Base-by-base conservation (phyloP, 2,113 vertebrate species). In the Leucosticte australis region DNA sequence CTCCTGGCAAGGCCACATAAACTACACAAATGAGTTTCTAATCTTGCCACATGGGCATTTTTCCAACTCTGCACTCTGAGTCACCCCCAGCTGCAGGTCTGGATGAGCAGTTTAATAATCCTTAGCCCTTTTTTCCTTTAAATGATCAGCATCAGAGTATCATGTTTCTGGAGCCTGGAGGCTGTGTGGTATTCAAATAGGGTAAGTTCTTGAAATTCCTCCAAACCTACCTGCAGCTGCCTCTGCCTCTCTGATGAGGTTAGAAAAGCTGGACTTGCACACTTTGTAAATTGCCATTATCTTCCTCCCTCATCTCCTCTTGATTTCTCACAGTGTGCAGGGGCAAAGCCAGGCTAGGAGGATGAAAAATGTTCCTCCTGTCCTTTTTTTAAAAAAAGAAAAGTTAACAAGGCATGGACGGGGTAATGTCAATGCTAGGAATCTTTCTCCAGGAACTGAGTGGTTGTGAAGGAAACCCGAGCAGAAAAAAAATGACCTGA, bases 21-120 rank as follows among this genome's bases (percentile, higher is more conserved):
- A 97, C 97, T 96, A 95, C 93, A 92, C 80, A 93, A 96, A 96
- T 95, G 96, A 97, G 95, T 97, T 97, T 97, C 97, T 97, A 97
- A 96, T 97, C 96, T 97, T 90, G 96, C 95, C 97, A 97, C 92
- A 75, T 87, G 96, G 95, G 97, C 92, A 97, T 96, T 96, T 96
- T 97, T 97, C 95, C 95, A 97, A 47, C 79, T 95, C 70, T 96
- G 90, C 67, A 90, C 96, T 98, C 96, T 95, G 97, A 97, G 97
- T 98, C 98, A 98, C 97, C 94, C 91, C 94, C 97, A 96, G 98
- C 98, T 98, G 97, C 98, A 97, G 98, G 98, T 96, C 97, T 98
- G 98, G 98, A 98, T 98, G 98, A 98, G 67, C 91, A 97, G 76
- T 96, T 96, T 89, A 98, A 97, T 97, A 98, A 98, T 96, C 89